Evolutionary conservation across 2,113 vertebrate species (phyloP).

Genomic region (Hippocampus comes): DNA sequence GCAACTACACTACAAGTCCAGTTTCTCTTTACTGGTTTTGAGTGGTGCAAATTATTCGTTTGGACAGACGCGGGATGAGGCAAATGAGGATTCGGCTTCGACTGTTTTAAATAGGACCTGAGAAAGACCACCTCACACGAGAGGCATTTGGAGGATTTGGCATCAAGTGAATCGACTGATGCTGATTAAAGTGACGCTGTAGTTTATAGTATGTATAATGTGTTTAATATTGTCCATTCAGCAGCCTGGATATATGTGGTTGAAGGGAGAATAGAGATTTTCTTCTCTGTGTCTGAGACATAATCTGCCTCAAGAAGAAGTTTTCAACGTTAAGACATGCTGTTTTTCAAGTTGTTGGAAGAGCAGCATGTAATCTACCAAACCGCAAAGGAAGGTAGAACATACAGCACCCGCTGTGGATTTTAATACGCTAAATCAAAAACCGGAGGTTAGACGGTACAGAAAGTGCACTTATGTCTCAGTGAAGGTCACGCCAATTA

Average conservation of each 20-base stretch:
- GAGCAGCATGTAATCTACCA: conserved; percentile 12
- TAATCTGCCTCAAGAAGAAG: neutral
- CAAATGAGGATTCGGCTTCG: too few relatives aligned
- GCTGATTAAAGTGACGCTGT: too few relatives aligned
- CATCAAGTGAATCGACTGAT: too few relatives aligned
- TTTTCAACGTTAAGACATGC: conserved; percentile 14
- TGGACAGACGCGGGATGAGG: too few relatives aligned
- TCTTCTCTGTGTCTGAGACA: neutral
- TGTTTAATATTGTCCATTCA: too few relatives aligned
- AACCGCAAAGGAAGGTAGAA: conserved; percentile 25
- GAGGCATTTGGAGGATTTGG: too few relatives aligned
- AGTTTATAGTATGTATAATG: too few relatives aligned
- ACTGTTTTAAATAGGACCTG: too few relatives aligned
- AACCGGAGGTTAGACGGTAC: conserved; percentile 6
- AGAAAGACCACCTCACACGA: too few relatives aligned
- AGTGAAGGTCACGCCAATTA: conserved; percentile 56
- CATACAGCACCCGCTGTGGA: conserved; percentile 11
- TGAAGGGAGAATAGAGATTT: neutral
- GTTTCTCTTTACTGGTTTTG: too few relatives aligned
- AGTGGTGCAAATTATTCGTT: too few relatives aligned
- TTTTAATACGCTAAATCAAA: conserved; percentile 24
- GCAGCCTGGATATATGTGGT: neutral
- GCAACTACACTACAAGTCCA: too few relatives aligned
- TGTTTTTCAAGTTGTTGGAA: conserved; percentile 1
- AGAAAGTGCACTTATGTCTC: conserved; percentile 19